Percentiles rank a stretch among this genome's conserved stretches.
These are phyloP conservation scores for Bombus balteatus DNA, from an alignment of 1,140 invertebrate genomes.

Conservation along the genomic window DNA sequence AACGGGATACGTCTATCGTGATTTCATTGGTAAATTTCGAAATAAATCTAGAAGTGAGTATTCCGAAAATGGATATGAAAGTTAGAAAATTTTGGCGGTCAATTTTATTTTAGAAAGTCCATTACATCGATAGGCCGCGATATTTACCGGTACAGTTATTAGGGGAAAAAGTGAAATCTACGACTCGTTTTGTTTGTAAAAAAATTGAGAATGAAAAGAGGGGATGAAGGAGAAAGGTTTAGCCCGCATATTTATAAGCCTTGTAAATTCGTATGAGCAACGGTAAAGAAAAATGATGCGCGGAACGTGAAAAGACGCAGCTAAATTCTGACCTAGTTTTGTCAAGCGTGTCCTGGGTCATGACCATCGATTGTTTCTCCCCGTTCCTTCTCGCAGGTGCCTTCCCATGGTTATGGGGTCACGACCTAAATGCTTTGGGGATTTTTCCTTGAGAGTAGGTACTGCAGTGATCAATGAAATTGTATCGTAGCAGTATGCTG, in stretches of 20 bases:
- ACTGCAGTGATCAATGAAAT: slow-evolving; percentile 27
- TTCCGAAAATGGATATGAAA: too few relatives aligned
- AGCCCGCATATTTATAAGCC: neutral
- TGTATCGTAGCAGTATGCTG: slow-evolving; percentile 7
- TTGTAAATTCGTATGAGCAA: slow-evolving; percentile 6
- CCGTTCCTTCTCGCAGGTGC: slow-evolving; percentile 8
- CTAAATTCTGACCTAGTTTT: slow-evolving; percentile 67
- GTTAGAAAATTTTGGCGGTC: too few relatives aligned
- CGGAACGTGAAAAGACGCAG: slow-evolving; percentile 49
- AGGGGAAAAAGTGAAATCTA: neutral
- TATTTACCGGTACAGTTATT: neutral
- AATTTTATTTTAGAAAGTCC: too few relatives aligned
- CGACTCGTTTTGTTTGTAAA: neutral
- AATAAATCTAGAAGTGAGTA: neutral
- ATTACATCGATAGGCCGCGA: too few relatives aligned
- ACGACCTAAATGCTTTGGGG: slow-evolving; percentile 57
- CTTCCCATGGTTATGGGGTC: slow-evolving; percentile 60
- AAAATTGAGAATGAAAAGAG: neutral
- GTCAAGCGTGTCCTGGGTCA: slow-evolving; percentile 63
- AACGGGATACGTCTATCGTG: too few relatives aligned
- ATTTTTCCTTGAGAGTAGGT: slow-evolving; percentile 47
- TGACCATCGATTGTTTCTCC: slow-evolving; percentile 67
- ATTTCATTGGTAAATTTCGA: neutral
- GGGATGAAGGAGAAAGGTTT: neutral
- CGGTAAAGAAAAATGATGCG: slow-evolving; percentile 45